A percentile compares a stretch with the other conserved stretches of the same genome.
phyloP scores from a whole-genome alignment of 1,140 invertebrate species.

The Lepidurus packardi region DNA sequence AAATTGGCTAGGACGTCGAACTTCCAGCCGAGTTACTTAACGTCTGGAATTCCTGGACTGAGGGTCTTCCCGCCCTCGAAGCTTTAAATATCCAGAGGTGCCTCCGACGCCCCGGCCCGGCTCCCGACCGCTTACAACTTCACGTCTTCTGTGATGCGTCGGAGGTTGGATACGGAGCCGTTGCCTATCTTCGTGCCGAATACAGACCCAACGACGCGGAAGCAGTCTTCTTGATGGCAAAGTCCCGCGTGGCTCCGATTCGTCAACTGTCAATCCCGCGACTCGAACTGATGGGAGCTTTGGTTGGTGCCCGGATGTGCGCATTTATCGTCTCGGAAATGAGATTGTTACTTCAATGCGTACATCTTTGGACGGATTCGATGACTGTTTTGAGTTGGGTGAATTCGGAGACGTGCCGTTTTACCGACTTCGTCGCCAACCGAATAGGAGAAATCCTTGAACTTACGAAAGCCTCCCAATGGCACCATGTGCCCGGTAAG shows the following conservation, averaged over 20 bases:
- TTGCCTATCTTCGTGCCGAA: constrained; percentile 38
- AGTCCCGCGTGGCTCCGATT: constrained; percentile 46
- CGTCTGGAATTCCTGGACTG: constrained; percentile 34
- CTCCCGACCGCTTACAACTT: constrained; percentile 33
- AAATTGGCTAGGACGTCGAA: constrained; percentile 42
- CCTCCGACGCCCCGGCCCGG: constrained; percentile 22
- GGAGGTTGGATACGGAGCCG: constrained; percentile 39
- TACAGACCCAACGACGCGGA: background rate
- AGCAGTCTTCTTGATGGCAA: constrained; percentile 39
- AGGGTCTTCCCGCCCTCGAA: constrained; percentile 27
- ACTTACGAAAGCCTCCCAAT: constrained; percentile 38
- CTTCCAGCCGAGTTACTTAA: constrained; percentile 35
- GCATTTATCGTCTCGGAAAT: constrained; percentile 25
- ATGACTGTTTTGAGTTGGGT: constrained; percentile 32
- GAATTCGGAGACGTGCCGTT: constrained; percentile 9
- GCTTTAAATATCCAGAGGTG: constrained; percentile 9
- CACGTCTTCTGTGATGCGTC: constrained; percentile 42
- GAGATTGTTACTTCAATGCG: constrained; percentile 15
- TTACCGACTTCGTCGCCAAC: constrained; percentile 39
- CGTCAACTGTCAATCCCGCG: constrained; percentile 46
- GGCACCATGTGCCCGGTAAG: constrained; percentile 44
- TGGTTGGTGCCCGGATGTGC: constrained; percentile 41
- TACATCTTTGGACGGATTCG: constrained; percentile 36
- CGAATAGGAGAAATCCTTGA: constrained; percentile 44
- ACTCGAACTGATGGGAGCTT: constrained; percentile 48